phyloP scores from a whole-genome alignment of 64 coral and sea anemone genomes.

The Platygyra sinensis region DNA sequence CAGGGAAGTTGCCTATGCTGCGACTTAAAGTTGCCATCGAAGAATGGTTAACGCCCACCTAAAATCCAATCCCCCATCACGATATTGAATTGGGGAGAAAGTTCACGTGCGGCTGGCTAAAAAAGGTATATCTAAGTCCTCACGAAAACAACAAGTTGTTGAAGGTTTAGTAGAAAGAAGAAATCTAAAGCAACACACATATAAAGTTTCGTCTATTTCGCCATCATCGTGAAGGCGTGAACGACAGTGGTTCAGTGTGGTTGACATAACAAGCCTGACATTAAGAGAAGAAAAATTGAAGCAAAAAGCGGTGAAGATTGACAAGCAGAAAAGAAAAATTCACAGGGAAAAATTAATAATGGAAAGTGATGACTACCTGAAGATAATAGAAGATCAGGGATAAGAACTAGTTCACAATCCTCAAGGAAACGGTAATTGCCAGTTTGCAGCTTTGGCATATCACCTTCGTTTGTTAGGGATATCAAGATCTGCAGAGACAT shows the following conservation, averaged over 20 bases:
- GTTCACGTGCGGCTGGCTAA: not conserved
- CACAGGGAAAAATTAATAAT: not conserved
- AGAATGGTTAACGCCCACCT: constrained; percentile 3
- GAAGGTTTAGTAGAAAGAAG: not conserved
- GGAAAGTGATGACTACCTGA: constrained; percentile 9
- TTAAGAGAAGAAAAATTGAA: constrained; percentile 20
- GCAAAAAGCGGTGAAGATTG: not conserved
- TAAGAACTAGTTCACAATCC: constrained; percentile 22
- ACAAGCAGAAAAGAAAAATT: not conserved
- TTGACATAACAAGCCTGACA: constrained; percentile 14
- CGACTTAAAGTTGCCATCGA: not conserved
- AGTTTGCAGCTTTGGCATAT: not conserved
- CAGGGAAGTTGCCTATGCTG: not conserved
- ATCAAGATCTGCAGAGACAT: not conserved
- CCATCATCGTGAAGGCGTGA: not conserved
- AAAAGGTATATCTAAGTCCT: not conserved
- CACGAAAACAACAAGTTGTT: not conserved
- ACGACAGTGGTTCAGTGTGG: not conserved
- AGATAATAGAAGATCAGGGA: constrained; percentile 19
- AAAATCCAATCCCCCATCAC: not conserved
- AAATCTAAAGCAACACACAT: constrained; percentile 6
- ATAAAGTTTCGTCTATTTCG: constrained; percentile 8
- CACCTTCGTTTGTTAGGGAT: not conserved
- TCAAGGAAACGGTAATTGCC: not conserved
- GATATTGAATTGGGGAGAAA: not conserved